Conservation (phyloP, 2,113 vertebrate species). For the Tamias sibiricus region DNA sequence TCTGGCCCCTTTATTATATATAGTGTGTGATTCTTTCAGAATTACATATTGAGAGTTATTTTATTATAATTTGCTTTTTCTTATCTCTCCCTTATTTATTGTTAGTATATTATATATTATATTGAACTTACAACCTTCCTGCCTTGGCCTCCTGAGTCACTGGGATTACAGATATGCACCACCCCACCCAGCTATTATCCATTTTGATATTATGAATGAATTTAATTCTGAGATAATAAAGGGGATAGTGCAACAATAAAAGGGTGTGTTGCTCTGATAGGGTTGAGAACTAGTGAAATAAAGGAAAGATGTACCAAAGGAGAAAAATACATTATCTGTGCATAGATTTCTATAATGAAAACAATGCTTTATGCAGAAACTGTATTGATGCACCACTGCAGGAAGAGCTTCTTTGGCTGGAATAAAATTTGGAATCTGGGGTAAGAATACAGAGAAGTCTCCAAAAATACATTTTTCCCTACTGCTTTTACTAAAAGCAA, state of each 20-base stretch:
- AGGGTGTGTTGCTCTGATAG: background rate
- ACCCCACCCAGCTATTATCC: background rate
- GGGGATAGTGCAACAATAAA: background rate
- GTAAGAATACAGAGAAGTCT: background rate
- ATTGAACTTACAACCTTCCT: background rate
- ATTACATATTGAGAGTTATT: background rate
- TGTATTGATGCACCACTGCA: background rate
- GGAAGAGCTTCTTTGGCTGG: background rate
- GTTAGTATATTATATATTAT: background rate
- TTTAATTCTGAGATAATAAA: slow-evolving; percentile 1
- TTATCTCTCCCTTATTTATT: slow-evolving; percentile 4
- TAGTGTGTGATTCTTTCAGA: background rate
- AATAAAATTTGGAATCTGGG: slow-evolving; percentile 7
- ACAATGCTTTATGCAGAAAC: background rate
- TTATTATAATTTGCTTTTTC: background rate
- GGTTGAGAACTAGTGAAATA: background rate
- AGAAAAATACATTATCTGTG: background rate
- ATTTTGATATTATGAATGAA: slow-evolving; percentile 7
- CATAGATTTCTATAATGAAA: background rate
- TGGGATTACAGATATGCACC: background rate
- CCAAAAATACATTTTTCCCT: background rate
- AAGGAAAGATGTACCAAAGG: background rate
- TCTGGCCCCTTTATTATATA: background rate
- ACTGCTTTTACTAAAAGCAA: background rate
- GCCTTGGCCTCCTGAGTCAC: background rate